Evolutionary conservation across 64 coral and sea anemone species (phyloP).

Genomic region (Hydrozoanthus tunicans): DNA sequence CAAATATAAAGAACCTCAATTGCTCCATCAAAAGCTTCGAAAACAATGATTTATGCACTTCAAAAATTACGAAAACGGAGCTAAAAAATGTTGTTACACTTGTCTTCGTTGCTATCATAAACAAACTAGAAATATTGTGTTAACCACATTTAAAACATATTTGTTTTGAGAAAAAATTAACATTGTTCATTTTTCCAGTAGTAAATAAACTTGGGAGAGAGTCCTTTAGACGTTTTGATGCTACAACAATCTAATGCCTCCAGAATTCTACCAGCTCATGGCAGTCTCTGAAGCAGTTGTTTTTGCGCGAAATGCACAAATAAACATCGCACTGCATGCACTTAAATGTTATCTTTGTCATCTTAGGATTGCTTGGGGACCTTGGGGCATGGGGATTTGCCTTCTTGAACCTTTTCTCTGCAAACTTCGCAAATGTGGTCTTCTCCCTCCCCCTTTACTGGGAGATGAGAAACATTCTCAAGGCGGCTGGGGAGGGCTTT

Average conservation of each 20-base stretch:
- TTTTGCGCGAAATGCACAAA: background rate
- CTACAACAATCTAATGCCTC: conserved; percentile 7
- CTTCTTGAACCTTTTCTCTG: background rate
- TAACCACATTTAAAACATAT: too few relatives aligned
- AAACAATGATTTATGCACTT: background rate
- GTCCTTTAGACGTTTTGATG: background rate
- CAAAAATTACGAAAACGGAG: background rate
- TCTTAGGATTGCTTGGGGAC: background rate
- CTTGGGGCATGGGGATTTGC: background rate
- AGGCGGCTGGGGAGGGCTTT: conserved; percentile 25
- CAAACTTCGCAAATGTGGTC: conserved; percentile 5
- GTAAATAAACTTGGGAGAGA: conserved; percentile 3
- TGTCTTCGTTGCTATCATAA: too few relatives aligned
- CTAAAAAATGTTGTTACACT: background rate
- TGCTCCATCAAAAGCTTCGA: background rate
- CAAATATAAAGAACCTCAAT: background rate
- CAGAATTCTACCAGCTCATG: conserved; percentile 21
- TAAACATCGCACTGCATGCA: background rate
- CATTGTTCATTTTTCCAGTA: conserved; percentile 20
- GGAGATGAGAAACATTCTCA: conserved; percentile 32
- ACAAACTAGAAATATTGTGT: too few relatives aligned
- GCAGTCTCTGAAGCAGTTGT: background rate
- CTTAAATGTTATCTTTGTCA: background rate
- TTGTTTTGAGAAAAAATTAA: background rate
- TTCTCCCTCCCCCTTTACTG: background rate